A percentile compares a stretch with the other conserved stretches of the same genome.
phyloP scores from a whole-genome alignment of 35 echinoderm and acorn worm genomes.

The Acanthaster planci region DNA sequence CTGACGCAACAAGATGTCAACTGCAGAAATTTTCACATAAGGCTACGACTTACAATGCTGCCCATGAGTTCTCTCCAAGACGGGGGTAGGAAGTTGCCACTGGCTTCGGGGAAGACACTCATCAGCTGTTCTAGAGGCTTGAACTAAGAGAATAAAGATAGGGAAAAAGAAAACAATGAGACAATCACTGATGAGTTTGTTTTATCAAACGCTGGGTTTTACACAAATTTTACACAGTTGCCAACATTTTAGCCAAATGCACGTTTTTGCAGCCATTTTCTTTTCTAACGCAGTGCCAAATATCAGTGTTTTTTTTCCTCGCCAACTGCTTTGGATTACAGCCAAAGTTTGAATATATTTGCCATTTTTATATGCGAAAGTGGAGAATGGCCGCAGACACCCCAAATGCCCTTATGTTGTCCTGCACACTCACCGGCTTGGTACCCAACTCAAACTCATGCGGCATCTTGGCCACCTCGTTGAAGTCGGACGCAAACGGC shows the following conservation, averaged over 20 bases:
- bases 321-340: no score
- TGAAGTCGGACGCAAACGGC: conserved; percentile 95
- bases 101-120: conserved; percentile 97
- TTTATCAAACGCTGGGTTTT: background rate
- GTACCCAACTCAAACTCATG: conserved; percentile 74
- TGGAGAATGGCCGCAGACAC: no score
- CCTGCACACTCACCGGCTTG: conserved; percentile 63
- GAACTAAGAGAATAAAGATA: conserved; percentile 63
- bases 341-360: no score
- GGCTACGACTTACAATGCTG: conserved; percentile 66
- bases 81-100: conserved; percentile 83
- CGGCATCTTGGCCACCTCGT: conserved; percentile 49
- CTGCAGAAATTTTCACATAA: background rate
- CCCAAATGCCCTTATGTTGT: no score
- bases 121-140: conserved; percentile 97
- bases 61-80: conserved; percentile 85
- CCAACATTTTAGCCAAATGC: no score
- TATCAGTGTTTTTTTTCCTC: no score
- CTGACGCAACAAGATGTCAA: background rate
- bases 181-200: no score
- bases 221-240: no score
- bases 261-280: no score
- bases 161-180: no score
- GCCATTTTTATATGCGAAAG: no score
- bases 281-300: no score